Base-by-base conservation (phyloP, 2,888 invertebrate species). In the Vandiemenella viatica region DNA sequence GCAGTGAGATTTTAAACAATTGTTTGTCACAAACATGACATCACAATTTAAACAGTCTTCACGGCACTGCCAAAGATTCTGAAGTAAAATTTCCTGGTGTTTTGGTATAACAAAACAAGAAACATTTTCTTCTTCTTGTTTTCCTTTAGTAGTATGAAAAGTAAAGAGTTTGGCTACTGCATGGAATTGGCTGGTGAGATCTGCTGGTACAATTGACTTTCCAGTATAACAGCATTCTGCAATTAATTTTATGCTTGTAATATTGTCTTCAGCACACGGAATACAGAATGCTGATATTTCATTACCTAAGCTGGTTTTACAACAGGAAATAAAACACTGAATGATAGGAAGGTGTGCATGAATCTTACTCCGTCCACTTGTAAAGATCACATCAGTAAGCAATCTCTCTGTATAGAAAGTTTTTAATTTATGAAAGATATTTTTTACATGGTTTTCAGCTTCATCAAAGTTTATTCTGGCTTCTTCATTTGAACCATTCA, bases 21-120 rank as follows among this genome's bases (percentile, higher is more conserved):
- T 45, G 20, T 42, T 43, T 17, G 48, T 48, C 10, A 52, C 43
- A 21, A 52, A 52, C 17, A 52, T 21, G 1, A 52, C 45, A 23
- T 52, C 50, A 22, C 45, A 37, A 6, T 43, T 41, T 23, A 40
- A 19, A 10, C 37, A 43, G 26, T 47, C 38, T 8, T 37, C 22
- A 6, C 53, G 19, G 10, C 43, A 44, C n/a, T 18, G 20, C 49
- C 46, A 49, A 15, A 53, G 37, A 44, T 45, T 23, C 18, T 49
- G 32, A 6, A 49, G 40, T n/a, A 51, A 19, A 16, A 19, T 22
- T n/a, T 45, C 37, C 22, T 43, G 13, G 38, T 51, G 47, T 19
- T 45, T 21, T 5, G 49, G 38, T 16, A 37, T 49, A 10, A 32
- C 38, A 17, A 51, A 32, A 32, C n/a, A 32, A 32, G 32, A 13